phyloP scores from a whole-genome alignment of 2,113 vertebrate genomes.

The Seriola rivoliana region DNA sequence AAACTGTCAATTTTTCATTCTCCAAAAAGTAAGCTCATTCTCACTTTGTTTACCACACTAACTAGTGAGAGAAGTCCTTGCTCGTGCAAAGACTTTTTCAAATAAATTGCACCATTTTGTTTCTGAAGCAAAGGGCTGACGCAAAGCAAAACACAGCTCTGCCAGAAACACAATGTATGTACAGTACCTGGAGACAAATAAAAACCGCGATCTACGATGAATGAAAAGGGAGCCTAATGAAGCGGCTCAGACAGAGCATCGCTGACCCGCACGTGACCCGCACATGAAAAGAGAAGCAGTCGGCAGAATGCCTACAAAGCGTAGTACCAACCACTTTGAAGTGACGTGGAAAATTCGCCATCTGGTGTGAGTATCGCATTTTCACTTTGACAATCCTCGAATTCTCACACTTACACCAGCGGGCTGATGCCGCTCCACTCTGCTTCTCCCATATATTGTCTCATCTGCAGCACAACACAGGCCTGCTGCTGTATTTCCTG shows the following conservation, averaged over 20 bases:
- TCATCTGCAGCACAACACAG: conserved; percentile 3
- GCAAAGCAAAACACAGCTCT: conserved; percentile 46
- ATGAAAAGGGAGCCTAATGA: conserved; percentile 73
- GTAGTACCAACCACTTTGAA: conserved; percentile 73
- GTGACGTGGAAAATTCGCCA: conserved; percentile 73
- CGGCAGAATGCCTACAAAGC: conserved; percentile 79
- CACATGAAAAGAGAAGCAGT: conserved; percentile 74
- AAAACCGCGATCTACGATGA: conserved; percentile 65
- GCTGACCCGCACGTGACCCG: conserved; percentile 60
- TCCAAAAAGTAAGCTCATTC: background rate
- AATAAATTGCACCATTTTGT: conserved; percentile 60
- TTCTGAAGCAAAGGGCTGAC: conserved; percentile 56
- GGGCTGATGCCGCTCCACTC: conserved; percentile 10
- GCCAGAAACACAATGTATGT: conserved; percentile 63
- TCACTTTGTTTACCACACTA: no score
- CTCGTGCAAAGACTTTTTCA: conserved; percentile 52
- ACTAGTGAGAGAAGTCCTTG: conserved; percentile 40
- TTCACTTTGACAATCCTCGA: conserved; percentile 70
- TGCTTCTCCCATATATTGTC: conserved; percentile 22
- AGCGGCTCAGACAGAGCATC: conserved; percentile 68
- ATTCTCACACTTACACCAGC: conserved; percentile 51
- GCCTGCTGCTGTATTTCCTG: background rate
- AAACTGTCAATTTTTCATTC: conserved; percentile 34
- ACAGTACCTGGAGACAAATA: conserved; percentile 69
- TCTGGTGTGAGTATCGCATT: conserved; percentile 73